Percentiles rank a stretch among this genome's conserved stretches.
phyloP scores from a whole-genome alignment of 1,140 invertebrate genomes.

The Onthophagus taurus region DNA sequence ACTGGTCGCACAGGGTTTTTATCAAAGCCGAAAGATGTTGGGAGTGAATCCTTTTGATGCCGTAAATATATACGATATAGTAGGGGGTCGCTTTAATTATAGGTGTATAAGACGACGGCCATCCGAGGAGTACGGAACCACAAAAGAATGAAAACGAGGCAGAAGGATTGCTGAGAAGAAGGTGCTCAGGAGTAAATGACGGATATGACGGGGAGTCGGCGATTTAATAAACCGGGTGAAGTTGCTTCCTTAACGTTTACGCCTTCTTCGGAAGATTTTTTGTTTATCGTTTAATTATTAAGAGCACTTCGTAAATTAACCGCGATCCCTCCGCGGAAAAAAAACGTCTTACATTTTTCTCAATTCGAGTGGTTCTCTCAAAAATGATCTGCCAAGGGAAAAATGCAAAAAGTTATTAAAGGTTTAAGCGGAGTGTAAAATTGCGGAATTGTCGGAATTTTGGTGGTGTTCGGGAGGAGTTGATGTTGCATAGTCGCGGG shows the following conservation, averaged over 20 bases:
- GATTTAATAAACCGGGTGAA: not conserved
- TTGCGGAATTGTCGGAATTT: too few species aligned
- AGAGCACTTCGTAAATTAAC: not conserved
- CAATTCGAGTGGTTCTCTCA: not conserved
- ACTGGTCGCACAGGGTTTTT: not conserved
- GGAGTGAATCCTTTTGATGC: not conserved
- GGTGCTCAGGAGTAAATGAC: not conserved
- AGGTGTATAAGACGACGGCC: not conserved
- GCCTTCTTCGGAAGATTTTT: not conserved
- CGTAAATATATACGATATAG: not conserved
- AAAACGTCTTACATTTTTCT: not conserved
- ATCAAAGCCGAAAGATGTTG: not conserved
- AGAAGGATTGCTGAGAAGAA: too few species aligned
- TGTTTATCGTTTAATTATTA: not conserved
- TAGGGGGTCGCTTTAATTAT: not conserved
- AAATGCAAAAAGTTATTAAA: not conserved
- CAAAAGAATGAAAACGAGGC: too few species aligned
- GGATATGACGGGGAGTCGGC: not conserved
- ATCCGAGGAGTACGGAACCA: too few species aligned
- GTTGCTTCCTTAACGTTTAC: not conserved
- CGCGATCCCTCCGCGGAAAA: too few species aligned
- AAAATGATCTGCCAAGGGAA: not conserved
- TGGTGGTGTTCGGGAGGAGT: constrained; percentile 2
- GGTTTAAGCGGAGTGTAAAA: not conserved
- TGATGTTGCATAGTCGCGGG: constrained; percentile 2